phyloP scores from a whole-genome alignment of 2,797 vertebrate genomes.

The Delichon dasypus region DNA sequence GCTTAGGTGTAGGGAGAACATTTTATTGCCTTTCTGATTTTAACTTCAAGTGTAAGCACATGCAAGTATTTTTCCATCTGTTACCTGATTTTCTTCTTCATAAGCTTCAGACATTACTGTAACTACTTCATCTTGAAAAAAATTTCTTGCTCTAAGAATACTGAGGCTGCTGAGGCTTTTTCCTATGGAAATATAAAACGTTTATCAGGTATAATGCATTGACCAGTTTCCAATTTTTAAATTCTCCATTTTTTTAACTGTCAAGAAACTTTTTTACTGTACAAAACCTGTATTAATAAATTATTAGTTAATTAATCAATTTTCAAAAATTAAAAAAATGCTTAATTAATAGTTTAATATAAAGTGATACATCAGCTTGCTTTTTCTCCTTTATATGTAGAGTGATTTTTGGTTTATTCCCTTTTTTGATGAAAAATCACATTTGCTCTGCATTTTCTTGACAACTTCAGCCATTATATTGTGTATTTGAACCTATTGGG shows the following conservation, averaged over 20 bases:
- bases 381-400: not conserved
- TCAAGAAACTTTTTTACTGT: not conserved
- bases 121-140: not conserved
- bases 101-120: not conserved
- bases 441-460: not conserved
- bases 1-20: not conserved
- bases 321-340: not conserved
- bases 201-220: not conserved
- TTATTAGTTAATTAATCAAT: not conserved
- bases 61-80: conserved; percentile 21
- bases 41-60: not conserved
- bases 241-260: not conserved
- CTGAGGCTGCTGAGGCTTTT: not conserved
- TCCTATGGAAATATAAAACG: not conserved
- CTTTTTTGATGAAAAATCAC: not conserved
- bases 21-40: conserved; percentile 27
- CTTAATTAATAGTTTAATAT: not conserved
- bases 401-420: not conserved
- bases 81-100: not conserved
- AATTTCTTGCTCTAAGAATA: not conserved
- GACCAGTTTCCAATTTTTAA: not conserved
- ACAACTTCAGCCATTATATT: not conserved
- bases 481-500: not conserved
- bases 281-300: not conserved
- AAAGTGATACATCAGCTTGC: not conserved